These are phyloP conservation scores for Aphelinus certus DNA, from an alignment of 1,140 invertebrate genomes.

Conservation along the genomic window DNA sequence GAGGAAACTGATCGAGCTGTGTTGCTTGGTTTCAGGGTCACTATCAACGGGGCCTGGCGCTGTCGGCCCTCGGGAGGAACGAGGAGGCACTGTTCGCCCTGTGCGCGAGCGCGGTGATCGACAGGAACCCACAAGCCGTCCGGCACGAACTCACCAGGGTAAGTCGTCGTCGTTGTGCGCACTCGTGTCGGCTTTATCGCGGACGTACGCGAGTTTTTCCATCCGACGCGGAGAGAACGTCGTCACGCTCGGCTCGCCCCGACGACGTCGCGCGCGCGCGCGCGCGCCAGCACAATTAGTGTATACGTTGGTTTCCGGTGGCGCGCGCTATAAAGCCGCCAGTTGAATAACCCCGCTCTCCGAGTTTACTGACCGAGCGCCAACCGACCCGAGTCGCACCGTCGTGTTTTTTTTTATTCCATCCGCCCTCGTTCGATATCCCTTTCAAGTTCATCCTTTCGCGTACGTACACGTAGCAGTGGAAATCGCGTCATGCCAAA, in stretches of 20 bases:
- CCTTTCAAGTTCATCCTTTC: too few relatives aligned
- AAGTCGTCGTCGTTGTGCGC: constrained; percentile 22
- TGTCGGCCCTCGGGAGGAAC: constrained; percentile 71
- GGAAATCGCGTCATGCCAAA: too few relatives aligned
- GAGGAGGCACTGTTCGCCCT: constrained; percentile 76
- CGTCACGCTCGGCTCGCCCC: constrained; percentile 4
- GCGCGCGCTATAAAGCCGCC: background rate
- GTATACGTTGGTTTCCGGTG: constrained; percentile 5
- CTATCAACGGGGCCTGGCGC: constrained; percentile 72
- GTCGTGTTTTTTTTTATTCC: too few relatives aligned
- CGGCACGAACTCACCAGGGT: constrained; percentile 66
- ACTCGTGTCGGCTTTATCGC: too few relatives aligned
- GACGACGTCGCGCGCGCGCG: background rate
- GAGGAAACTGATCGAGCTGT: too few relatives aligned
- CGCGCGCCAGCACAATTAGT: too few relatives aligned
- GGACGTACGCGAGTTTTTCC: background rate
- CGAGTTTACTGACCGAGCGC: constrained; percentile 8
- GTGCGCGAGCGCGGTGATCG: constrained; percentile 71
- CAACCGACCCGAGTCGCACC: background rate
- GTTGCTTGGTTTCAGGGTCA: constrained; percentile 67
- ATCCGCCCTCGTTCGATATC: too few relatives aligned
- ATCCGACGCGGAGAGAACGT: background rate
- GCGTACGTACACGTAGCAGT: too few relatives aligned
- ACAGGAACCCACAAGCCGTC: constrained; percentile 63
- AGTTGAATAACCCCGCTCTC: constrained; percentile 30